Percentiles rank a stretch among this genome's conserved stretches.
phyloP scores from a whole-genome alignment of 2,797 vertebrate species.

The Catharus ustulatus region DNA sequence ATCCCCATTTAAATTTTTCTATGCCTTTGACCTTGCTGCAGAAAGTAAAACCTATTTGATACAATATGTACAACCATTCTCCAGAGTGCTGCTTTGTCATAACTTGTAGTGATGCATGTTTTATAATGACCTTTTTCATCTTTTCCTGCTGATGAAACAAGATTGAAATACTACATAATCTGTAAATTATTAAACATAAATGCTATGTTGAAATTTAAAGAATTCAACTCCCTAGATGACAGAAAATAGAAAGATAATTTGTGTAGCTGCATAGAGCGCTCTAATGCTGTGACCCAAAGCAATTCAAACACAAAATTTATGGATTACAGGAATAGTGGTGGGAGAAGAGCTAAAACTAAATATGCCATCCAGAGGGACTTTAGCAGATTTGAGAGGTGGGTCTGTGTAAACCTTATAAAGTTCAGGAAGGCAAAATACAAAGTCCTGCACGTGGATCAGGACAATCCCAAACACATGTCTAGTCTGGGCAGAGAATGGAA shows the following conservation, averaged over 20 bases:
- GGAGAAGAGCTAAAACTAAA: background rate
- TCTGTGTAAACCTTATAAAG: background rate
- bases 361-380: background rate
- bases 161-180: background rate
- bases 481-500: background rate
- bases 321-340: background rate
- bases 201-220: background rate
- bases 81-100: background rate
- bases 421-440: background rate
- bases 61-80: background rate
- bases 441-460: background rate
- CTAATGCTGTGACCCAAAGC: background rate
- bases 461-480: background rate
- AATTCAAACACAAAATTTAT: background rate
- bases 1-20: background rate
- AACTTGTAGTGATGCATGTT: background rate
- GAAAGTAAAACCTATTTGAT: background rate
- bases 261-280: background rate
- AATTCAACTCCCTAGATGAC: background rate
- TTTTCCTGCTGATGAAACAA: background rate
- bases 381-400: background rate
- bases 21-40: background rate
- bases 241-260: background rate
- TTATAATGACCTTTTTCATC: background rate
- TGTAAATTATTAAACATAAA: constrained; percentile 8